A percentile compares a stretch with the other conserved stretches of the same genome.
phyloP scores from a whole-genome alignment of 1,140 invertebrate species.

The Oscheius sp. region DNA sequence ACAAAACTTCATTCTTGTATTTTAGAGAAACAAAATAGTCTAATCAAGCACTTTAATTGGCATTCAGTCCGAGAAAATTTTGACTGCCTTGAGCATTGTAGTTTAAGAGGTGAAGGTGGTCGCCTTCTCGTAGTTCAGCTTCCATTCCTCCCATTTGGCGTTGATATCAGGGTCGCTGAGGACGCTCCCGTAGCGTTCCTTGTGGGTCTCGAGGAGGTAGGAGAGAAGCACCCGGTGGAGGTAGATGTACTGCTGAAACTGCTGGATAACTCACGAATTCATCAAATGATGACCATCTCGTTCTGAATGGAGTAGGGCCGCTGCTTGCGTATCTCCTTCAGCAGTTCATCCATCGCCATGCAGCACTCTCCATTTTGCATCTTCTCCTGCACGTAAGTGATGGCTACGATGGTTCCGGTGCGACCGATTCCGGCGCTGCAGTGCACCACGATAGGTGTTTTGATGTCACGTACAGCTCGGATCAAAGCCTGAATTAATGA shows the following conservation, averaged over 20 bases:
- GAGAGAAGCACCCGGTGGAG: not conserved
- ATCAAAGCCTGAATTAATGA: not conserved
- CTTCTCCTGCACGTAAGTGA: not conserved
- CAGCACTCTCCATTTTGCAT: not conserved
- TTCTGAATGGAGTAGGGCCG: not conserved
- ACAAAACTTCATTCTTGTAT: no score
- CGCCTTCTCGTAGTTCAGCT: slow-evolving; percentile 3
- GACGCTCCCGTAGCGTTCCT: not conserved
- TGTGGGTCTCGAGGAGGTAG: not conserved
- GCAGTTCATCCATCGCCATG: not conserved
- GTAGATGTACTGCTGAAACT: not conserved
- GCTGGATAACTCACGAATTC: not conserved
- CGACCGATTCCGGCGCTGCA: not conserved
- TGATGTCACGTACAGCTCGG: not conserved
- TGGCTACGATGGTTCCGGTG: not conserved
- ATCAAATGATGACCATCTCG: not conserved
- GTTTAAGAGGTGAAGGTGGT: no score
- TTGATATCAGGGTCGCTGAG: slow-evolving; percentile 1
- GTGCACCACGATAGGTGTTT: not conserved
- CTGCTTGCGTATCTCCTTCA: not conserved
- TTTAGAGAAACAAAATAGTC: no score
- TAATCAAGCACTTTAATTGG: no score
- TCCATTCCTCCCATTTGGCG: slow-evolving; percentile 22
- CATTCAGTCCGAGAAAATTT: no score
- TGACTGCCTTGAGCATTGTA: no score